These are phyloP conservation scores for Camponotus pennsylvanicus DNA, from an alignment of 1,140 invertebrate species.

Conservation along the genomic window DNA sequence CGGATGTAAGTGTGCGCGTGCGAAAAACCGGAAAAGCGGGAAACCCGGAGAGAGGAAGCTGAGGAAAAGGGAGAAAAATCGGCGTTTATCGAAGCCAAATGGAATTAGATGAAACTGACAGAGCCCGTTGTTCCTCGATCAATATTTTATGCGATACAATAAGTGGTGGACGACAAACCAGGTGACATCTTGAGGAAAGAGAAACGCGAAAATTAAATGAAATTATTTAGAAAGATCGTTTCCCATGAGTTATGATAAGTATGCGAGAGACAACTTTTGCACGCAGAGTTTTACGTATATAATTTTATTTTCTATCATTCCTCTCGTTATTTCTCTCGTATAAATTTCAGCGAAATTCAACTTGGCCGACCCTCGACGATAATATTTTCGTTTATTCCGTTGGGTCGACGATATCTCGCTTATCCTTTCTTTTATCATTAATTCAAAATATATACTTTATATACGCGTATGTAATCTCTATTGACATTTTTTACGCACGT, in stretches of 20 bases:
- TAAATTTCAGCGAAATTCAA: neutral
- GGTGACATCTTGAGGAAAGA: neutral
- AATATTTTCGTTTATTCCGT: slow-evolving; percentile 31
- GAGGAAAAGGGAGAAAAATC: neutral
- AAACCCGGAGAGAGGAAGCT: neutral
- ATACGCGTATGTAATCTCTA: too few species aligned
- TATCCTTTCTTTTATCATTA: neutral
- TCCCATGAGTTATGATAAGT: too few species aligned
- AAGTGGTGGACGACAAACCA: neutral
- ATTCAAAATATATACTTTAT: neutral
- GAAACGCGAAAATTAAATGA: neutral
- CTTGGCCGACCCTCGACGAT: neutral
- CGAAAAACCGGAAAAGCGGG: slow-evolving; percentile 42
- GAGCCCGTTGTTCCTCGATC: neutral
- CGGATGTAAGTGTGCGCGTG: slow-evolving; percentile 43
- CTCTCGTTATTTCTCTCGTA: neutral
- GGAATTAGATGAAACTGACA: slow-evolving; percentile 19
- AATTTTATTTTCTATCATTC: slow-evolving; percentile 11
- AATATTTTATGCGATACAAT: neutral
- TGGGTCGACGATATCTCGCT: slow-evolving; percentile 11
- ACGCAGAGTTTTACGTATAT: neutral
- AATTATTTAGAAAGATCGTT: neutral
- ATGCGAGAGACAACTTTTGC: too few species aligned
- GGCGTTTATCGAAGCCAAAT: slow-evolving; percentile 36
- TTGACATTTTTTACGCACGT: neutral